Conservation (phyloP, 2,113 vertebrate genomes). For the Nothobranchius furzeri region DNA sequence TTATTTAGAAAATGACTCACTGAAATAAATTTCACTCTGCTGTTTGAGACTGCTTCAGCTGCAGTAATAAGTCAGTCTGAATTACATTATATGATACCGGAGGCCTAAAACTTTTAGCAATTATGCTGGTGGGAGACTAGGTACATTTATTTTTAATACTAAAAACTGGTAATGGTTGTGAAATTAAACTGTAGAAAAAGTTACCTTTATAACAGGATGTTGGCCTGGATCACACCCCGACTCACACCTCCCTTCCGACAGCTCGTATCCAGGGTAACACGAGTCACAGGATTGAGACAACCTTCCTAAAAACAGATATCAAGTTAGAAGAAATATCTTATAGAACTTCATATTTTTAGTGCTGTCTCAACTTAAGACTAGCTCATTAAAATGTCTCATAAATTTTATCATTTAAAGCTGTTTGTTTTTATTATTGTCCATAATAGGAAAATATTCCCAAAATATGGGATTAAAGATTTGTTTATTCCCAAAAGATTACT, state of each 20-base stretch:
- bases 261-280: constrained; percentile 83
- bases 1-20: constrained; percentile 45
- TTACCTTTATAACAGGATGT: constrained; percentile 82
- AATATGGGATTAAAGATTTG: background rate
- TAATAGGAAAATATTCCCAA: background rate
- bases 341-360: background rate
- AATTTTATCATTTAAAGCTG: background rate
- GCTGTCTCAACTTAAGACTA: background rate
- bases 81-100: constrained; percentile 30
- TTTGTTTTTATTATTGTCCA: background rate
- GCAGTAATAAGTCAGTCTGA: constrained; percentile 43
- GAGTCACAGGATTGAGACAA: constrained; percentile 79
- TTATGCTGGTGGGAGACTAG: constrained; percentile 30
- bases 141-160: background rate
- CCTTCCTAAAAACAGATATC: constrained; percentile 70
- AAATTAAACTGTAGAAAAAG: constrained; percentile 16
- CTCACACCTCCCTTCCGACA: constrained; percentile 77
- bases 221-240: constrained; percentile 81
- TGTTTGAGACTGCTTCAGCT: constrained; percentile 36
- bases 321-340: background rate
- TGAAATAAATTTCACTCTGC: constrained; percentile 44
- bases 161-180: constrained; percentile 23
- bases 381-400: background rate
- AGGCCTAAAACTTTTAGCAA: constrained; percentile 46
- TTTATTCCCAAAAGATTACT: background rate